Conservation (phyloP, 2,113 vertebrate genomes). For the Cynoglossus semilaevis region DNA sequence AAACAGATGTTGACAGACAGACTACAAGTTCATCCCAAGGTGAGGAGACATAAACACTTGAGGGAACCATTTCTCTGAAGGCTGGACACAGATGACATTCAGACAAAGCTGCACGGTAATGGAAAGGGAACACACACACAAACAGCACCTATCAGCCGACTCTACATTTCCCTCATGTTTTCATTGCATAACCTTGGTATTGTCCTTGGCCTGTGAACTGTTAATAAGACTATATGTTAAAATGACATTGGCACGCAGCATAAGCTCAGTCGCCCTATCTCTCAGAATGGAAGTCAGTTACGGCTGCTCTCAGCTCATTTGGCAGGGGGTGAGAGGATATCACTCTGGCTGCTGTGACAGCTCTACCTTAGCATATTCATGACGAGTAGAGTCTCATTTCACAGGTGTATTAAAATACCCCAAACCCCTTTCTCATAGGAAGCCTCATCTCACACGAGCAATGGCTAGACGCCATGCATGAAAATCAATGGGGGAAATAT, state of each 20-base stretch:
- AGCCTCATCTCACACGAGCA: slow-evolving; percentile 83
- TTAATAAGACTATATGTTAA: slow-evolving; percentile 79
- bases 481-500: slow-evolving; percentile 95
- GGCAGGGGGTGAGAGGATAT: slow-evolving; percentile 80
- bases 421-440: slow-evolving; percentile 87
- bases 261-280: slow-evolving; percentile 60
- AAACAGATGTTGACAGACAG: slow-evolving; percentile 68
- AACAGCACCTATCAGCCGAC: slow-evolving; percentile 33
- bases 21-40: slow-evolving; percentile 71
- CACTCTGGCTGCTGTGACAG: slow-evolving; percentile 89
- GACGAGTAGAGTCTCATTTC: slow-evolving; percentile 89
- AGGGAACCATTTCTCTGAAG: slow-evolving; percentile 47
- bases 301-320: slow-evolving; percentile 57
- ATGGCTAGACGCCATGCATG: slow-evolving; percentile 89
- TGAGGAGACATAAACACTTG: slow-evolving; percentile 60
- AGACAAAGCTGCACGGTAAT: slow-evolving; percentile 51
- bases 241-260: slow-evolving; percentile 73
- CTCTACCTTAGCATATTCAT: slow-evolving; percentile 96
- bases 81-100: slow-evolving; percentile 55
- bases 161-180: slow-evolving; percentile 63
- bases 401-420: slow-evolving; percentile 96
- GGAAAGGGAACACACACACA: slow-evolving; percentile 42
- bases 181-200: slow-evolving; percentile 66
- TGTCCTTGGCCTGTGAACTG: slow-evolving; percentile 75
- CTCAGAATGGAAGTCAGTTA: slow-evolving; percentile 63